Conservation (phyloP, 2,888 invertebrate genomes). For the Drosophila infuscata region DNA sequence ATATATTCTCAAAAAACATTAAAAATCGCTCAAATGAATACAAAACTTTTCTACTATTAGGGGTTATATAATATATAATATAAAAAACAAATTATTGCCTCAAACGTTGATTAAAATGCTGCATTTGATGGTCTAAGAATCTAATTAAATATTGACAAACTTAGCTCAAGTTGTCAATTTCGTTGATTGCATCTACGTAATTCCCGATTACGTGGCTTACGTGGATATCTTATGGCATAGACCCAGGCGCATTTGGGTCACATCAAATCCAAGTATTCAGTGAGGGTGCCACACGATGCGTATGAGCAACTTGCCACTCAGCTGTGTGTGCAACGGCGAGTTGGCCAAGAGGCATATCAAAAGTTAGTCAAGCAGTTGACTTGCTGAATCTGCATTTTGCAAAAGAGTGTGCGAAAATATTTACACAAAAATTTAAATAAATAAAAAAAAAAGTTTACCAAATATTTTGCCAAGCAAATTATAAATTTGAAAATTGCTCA, state of each 20-base stretch:
- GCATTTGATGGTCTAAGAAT: not conserved
- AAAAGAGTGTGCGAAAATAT: conserved; percentile 21
- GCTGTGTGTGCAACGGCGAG: not conserved
- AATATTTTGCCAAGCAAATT: conserved; percentile 49
- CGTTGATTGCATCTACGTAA: conserved; percentile 13
- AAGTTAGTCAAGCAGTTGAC: conserved; percentile 35
- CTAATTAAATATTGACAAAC: not conserved
- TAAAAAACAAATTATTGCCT: not conserved
- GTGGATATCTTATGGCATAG: conserved; percentile 26
- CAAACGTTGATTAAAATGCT: not conserved
- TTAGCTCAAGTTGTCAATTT: conserved; percentile 4
- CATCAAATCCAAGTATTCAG: conserved; percentile 1
- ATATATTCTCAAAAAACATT: not conserved
- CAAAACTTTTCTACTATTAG: not conserved
- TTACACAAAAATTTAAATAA: conserved; percentile 34
- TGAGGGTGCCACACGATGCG: conserved; percentile 31
- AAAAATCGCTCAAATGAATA: not conserved
- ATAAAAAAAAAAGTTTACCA: conserved; percentile 28
- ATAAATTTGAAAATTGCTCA: conserved; percentile 28
- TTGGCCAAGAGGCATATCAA: not conserved
- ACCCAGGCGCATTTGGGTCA: conserved; percentile 24
- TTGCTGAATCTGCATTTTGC: conserved; percentile 47
- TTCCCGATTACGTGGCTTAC: conserved; percentile 8
- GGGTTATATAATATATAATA: not conserved
- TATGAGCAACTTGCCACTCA: conserved; percentile 41